Evolutionary conservation across 2,888 invertebrate species (phyloP).

Genomic region (Macaria notata): DNA sequence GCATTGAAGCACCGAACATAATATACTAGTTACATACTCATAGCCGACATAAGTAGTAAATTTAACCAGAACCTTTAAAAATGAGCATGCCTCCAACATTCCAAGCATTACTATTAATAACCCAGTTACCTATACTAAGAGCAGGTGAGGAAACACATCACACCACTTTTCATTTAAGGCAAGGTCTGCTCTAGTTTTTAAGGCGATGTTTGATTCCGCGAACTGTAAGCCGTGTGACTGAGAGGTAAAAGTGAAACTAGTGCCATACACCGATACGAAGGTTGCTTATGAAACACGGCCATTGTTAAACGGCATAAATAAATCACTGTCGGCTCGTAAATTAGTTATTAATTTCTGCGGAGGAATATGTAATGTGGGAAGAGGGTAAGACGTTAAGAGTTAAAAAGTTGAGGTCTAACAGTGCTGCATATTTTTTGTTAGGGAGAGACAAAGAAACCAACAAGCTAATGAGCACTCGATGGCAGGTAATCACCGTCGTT

Average conservation of each 20-base stretch:
- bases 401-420: too few relatives aligned
- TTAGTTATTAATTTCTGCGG: not conserved
- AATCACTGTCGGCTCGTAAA: not conserved
- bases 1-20: too few relatives aligned
- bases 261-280: slow-evolving; percentile 2
- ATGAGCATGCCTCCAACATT: too few relatives aligned
- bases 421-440: too few relatives aligned
- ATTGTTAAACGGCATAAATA: slow-evolving; percentile 3
- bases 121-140: not conserved
- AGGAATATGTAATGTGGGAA: too few relatives aligned
- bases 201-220: slow-evolving; percentile 4
- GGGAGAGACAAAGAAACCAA: too few relatives aligned
- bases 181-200: slow-evolving; percentile 2
- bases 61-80: too few relatives aligned
- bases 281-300: slow-evolving; percentile 7
- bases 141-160: not conserved
- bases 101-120: too few relatives aligned
- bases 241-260: slow-evolving; percentile 23
- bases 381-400: not conserved
- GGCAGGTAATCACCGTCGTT: too few relatives aligned
- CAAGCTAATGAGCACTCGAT: too few relatives aligned
- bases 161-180: slow-evolving; percentile 1
- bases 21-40: too few relatives aligned
- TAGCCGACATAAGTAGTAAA: too few relatives aligned
- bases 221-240: slow-evolving; percentile 18